phyloP scores from a whole-genome alignment of 2,113 vertebrate species.

The Stegostoma tigrinum region DNA sequence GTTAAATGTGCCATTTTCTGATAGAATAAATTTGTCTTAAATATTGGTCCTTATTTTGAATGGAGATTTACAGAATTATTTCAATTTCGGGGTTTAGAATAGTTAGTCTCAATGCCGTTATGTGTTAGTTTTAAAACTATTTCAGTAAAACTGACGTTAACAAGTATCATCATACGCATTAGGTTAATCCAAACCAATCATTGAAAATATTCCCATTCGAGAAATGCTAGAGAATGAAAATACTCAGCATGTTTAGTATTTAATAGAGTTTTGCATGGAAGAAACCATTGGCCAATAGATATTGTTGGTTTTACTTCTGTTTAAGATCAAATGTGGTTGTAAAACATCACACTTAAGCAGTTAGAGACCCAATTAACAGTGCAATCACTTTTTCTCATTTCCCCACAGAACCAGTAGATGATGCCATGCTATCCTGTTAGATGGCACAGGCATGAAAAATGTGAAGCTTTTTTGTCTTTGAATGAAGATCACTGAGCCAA shows the following conservation, averaged over 20 bases:
- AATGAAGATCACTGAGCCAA: not conserved
- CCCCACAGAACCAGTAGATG: not conserved
- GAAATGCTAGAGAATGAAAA: not conserved
- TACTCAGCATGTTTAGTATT: not conserved
- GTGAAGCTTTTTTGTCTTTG: not conserved
- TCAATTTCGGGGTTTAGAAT: not conserved
- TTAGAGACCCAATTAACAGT: not conserved
- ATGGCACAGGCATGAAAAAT: not conserved
- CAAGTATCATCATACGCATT: not conserved
- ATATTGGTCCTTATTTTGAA: not conserved
- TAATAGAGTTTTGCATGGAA: not conserved
- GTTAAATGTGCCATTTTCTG: not conserved
- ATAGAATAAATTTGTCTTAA: not conserved
- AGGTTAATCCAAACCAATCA: not conserved
- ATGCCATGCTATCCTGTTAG: constrained; percentile 22
- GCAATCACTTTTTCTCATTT: constrained; percentile 3
- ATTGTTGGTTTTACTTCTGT: not conserved
- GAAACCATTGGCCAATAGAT: not conserved
- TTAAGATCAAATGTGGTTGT: not conserved
- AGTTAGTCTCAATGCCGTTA: not conserved
- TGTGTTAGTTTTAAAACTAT: not conserved
- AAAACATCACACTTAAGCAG: not conserved
- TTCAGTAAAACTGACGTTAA: not conserved
- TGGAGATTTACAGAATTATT: not conserved
- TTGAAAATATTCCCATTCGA: not conserved